phyloP scores from a whole-genome alignment of 1,140 invertebrate species.

The Drosophila sucinea region DNA sequence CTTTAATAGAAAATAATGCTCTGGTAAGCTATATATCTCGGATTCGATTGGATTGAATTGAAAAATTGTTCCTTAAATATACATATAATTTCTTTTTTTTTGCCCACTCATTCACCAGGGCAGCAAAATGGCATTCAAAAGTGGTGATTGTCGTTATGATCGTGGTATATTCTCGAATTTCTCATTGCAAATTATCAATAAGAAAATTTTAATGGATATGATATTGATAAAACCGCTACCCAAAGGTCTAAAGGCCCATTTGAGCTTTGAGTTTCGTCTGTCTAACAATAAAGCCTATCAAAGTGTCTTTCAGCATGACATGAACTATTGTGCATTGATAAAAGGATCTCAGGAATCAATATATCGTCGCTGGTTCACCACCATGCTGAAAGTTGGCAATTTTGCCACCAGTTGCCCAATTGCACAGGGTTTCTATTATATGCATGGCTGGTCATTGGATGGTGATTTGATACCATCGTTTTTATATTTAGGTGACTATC shows the following conservation, averaged over 20 bases:
- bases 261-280: conserved; percentile 64
- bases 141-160: conserved; percentile 49
- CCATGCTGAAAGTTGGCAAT: conserved; percentile 58
- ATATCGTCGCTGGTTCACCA: conserved; percentile 62
- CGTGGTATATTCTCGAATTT: conserved; percentile 59
- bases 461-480: conserved; percentile 56
- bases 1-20: not conserved
- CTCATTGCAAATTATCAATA: conserved; percentile 41
- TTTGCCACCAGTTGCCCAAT: conserved; percentile 68
- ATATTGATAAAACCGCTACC: conserved; percentile 30
- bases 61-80: too few relatives aligned
- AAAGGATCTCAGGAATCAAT: conserved; percentile 50
- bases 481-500: conserved; percentile 71
- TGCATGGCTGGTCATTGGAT: conserved; percentile 57
- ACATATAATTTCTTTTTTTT: not conserved
- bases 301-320: conserved; percentile 61
- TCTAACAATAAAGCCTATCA: conserved; percentile 62
- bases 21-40: not conserved
- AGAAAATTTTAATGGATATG: conserved; percentile 53
- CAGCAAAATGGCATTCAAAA: conserved; percentile 52
- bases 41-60: too few relatives aligned
- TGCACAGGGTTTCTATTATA: conserved; percentile 54
- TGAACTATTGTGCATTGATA: conserved; percentile 66
- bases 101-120: conserved; percentile 20
- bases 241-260: conserved; percentile 48